phyloP scores from a whole-genome alignment of 2,113 vertebrate species.

The Spilogale gracilis region DNA sequence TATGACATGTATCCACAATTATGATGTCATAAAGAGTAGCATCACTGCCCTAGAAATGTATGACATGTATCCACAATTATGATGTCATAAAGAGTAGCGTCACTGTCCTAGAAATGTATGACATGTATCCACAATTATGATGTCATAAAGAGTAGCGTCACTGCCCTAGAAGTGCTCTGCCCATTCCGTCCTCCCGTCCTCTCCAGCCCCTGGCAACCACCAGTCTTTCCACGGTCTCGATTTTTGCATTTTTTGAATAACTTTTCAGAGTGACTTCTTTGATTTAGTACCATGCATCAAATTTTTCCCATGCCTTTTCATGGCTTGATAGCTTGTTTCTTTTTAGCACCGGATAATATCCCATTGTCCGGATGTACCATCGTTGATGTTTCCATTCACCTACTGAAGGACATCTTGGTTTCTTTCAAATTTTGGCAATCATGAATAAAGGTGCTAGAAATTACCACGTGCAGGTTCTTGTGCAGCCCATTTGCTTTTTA shows the following conservation, averaged over 20 bases:
- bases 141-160: background rate
- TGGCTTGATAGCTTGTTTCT: background rate
- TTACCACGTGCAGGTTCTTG: background rate
- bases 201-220: background rate
- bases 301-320: background rate
- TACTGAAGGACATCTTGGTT: background rate
- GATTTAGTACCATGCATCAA: background rate
- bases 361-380: background rate
- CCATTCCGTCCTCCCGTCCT: fast-evolving
- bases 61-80: no score
- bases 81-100: background rate
- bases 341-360: background rate
- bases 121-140: no score
- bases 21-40: background rate
- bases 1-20: no score
- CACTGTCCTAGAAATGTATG: background rate
- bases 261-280: background rate
- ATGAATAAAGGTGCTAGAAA: background rate
- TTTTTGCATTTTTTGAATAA: background rate
- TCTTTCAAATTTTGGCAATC: background rate
- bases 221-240: background rate
- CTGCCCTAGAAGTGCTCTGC: background rate
- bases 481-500: background rate
- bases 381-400: background rate
- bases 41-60: no score